These are phyloP conservation scores for Aphelinus atriplicis DNA, from an alignment of 1,140 invertebrate genomes.

Conservation along the genomic window DNA sequence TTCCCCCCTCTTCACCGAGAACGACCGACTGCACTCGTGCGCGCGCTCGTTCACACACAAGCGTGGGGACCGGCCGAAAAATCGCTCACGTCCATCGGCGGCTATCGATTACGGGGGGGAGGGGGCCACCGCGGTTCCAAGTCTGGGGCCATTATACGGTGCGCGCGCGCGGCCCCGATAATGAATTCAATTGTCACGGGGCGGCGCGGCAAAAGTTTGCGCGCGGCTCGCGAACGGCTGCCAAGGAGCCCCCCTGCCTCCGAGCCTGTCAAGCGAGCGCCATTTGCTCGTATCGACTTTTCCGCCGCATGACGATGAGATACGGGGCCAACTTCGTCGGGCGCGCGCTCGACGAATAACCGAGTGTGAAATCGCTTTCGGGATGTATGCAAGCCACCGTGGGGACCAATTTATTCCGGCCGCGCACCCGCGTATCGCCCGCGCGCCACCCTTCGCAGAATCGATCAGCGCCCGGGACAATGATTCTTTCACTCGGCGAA, in stretches of 20 bases:
- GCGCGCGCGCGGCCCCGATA: background rate
- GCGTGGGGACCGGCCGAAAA: background rate
- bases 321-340: background rate
- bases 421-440: background rate
- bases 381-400: background rate
- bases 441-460: no score
- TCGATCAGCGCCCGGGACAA: no score
- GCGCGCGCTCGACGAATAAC: background rate
- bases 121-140: background rate
- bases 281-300: background rate
- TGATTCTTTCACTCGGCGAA: no score
- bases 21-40: background rate
- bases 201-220: background rate
- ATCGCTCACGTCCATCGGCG: constrained; percentile 3
- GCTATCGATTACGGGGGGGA: background rate
- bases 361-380: constrained; percentile 11
- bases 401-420: constrained; percentile 6
- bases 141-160: background rate
- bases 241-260: constrained; percentile 3
- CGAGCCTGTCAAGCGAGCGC: no score
- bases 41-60: background rate
- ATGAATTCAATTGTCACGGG: constrained; percentile 22
- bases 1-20: no score
- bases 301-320: background rate
- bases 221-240: background rate